Evolutionary conservation across 2,113 vertebrate species (phyloP), one percentile per base, ranked within the genome.

Genomic region (Chamaetylas fuelleborni): DNA sequence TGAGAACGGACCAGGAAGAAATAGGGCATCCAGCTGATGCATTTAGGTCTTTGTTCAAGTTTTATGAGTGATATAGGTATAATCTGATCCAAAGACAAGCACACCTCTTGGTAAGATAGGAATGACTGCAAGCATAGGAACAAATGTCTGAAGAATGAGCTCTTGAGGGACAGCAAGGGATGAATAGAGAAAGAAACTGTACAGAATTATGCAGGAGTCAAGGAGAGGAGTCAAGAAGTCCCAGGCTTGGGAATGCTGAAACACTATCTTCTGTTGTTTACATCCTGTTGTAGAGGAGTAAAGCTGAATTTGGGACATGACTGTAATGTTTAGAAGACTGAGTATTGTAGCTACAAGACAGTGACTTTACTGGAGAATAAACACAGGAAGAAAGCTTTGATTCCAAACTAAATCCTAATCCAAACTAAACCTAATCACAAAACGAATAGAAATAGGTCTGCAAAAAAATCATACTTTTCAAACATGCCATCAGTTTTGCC

Each of bases 401-500:
- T 67, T 93, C 71, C 88, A 86, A 38, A 77, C 40, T 40, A 83
- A 85, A 10, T 34, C 38, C 38, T 40, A 40, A 12, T 40, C 38
- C 12, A 40, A 40, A 40, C 12, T 40, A 40, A 40, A 40, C 54
- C 10, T 67, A 54, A 83, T 77, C 36, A 70, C 13, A 64, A 81
- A 95, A 84, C 15, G 20, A 69, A 73, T 19, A 79, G 83, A 92
- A 92, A 77, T 17, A 40, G 6, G 25, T 56, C 31, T 80, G 19
- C 16, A 87, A 66, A 72, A 95, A 96, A 96, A 82, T 38, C 3
- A 26, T 60, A 2, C 31, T 64, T 81, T 93, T 90, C 2, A 78
- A 87, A 92, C 28, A 51, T 50, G 31, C 92, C 50, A 80, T 91
- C 57, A 79, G 69, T 80, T 95, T 94, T 96, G 33, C 72, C 34